Conservation (phyloP, 2,797 vertebrate genomes). For the Serranus cabrilla region DNA sequence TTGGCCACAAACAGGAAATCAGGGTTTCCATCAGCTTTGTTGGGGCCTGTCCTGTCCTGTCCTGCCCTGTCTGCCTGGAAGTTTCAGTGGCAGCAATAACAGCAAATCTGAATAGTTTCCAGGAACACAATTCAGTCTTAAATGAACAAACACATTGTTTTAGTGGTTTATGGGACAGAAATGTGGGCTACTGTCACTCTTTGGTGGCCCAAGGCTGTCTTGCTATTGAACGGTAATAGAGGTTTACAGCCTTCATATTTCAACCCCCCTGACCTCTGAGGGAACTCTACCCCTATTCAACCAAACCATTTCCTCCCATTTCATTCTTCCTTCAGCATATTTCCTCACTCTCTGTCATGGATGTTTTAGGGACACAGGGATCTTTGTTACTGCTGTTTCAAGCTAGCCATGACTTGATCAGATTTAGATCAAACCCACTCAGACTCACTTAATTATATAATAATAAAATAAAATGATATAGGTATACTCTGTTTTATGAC, state of each 20-base stretch:
- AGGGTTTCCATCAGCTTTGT: too few species aligned
- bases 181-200: neutral
- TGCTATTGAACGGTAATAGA: slow-evolving; percentile 34
- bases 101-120: neutral
- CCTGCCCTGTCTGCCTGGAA: slow-evolving; percentile 11
- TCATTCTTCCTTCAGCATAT: neutral
- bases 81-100: slow-evolving; percentile 24
- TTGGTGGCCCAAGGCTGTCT: slow-evolving; percentile 6
- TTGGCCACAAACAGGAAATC: slow-evolving; percentile 52
- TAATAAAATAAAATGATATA: too few species aligned
- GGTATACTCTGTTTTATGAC: neutral
- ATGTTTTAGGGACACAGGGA: neutral
- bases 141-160: neutral
- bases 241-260: slow-evolving; percentile 54
- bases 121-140: neutral
- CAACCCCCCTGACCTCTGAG: slow-evolving; percentile 43
- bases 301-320: neutral
- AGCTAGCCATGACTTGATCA: neutral
- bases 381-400: neutral
- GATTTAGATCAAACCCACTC: neutral
- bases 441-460: too few species aligned
- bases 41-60: neutral
- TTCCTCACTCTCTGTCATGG: neutral
- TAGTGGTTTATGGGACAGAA: neutral
- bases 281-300: slow-evolving; percentile 37